Evolutionary conservation across 30 jellyfish, hydroid and myxozoan genomes (phyloP), one percentile per base, ranked within the genome.

Genomic region (Aurelia aurita): DNA sequence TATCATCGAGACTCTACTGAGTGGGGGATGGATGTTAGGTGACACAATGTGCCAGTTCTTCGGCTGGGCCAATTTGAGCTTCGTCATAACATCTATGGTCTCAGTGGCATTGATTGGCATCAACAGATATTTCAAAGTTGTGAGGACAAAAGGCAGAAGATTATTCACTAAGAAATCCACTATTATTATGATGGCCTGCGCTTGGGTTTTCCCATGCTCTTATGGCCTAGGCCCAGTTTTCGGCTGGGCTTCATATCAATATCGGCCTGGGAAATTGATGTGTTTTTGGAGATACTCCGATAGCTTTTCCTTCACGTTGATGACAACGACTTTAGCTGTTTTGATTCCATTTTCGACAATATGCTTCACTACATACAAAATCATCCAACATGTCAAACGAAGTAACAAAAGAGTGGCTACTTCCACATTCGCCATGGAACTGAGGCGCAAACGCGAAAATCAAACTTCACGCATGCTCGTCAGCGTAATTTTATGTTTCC

Each of bases 221-320:
- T 62, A 18, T 26, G 74, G 80, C 28, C 19, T 74, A 12, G 77
- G 85, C 16, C 96, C 96, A 1, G 58, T 86, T 8, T 27, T 86
- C 20, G 96, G 96, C 73, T 86, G 96, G 96, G 65, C 96, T 11
- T 57, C 20, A 5, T 86, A 74, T 78, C 69, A 65, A 55, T 86
- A 73, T 62, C 82, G 80, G 31, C 90, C 85, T 27, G 90, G 86
- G 31, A 86, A 86, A 61, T 82, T 86, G 7, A 86, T 86, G 89
- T 86, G 96, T 70, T 63, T 89, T 5, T 78, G 76, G 86, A 71
- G 47, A 39, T 86, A 62, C 53, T 71, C 87, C 3, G 45, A 54
- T 31, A 69, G 78, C 43, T 16, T 62, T 31, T 86, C 96, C 47
- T 86, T 57, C 69, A 31, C 90, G 8, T 2, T 75, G 72, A 29